phyloP scores from a whole-genome alignment of 2,113 vertebrate genomes.

The Perognathus longimembris region DNA sequence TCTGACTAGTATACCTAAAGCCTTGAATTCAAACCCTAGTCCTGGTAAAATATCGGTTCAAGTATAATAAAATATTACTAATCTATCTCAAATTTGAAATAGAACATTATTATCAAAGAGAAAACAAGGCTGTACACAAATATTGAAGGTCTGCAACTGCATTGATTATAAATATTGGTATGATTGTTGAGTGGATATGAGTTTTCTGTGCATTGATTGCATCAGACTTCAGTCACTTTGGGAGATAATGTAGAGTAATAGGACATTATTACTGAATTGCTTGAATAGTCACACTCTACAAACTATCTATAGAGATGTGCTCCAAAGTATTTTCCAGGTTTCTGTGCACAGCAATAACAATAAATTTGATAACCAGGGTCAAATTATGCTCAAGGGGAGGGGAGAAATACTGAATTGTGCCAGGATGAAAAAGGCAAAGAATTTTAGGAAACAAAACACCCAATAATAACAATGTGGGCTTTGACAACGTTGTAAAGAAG shows the following conservation, averaged over 20 bases:
- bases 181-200: background rate
- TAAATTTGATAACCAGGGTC: background rate
- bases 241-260: background rate
- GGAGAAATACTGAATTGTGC: background rate
- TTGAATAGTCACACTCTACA: background rate
- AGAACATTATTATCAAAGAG: background rate
- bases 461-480: background rate
- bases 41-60: too few relatives aligned
- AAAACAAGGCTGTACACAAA: background rate
- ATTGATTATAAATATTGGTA: background rate
- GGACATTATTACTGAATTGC: background rate
- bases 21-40: too few relatives aligned
- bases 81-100: constrained; percentile 26
- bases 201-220: background rate
- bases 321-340: background rate
- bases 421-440: background rate
- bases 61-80: background rate
- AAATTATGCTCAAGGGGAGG: background rate
- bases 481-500: background rate
- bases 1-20: too few relatives aligned
- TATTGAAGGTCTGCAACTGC: background rate
- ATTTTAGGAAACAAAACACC: background rate
- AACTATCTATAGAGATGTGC: background rate
- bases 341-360: background rate
- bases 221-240: background rate